phyloP scores from a whole-genome alignment of 2,797 vertebrate species.

The Poecilia velifera region DNA sequence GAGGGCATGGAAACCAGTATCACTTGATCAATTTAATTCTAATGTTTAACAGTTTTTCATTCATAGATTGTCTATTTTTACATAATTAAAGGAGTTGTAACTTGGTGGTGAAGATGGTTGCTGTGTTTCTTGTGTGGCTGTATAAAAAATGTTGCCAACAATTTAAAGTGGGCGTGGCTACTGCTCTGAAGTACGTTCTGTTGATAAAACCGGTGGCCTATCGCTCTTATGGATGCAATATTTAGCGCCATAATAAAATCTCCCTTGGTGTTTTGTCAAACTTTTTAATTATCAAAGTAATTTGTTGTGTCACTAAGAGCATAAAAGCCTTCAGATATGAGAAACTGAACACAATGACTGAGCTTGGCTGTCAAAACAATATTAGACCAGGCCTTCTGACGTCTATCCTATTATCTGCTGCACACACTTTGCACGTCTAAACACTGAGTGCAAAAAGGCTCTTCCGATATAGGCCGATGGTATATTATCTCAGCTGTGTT shows the following conservation, averaged over 20 bases:
- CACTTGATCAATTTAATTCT: background rate
- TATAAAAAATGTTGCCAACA: background rate
- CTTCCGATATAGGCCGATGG: constrained; percentile 8
- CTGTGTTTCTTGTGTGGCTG: background rate
- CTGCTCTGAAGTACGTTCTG: background rate
- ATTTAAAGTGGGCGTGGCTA: background rate
- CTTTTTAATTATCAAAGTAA: background rate
- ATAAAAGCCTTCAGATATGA: constrained; percentile 19
- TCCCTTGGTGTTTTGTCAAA: background rate
- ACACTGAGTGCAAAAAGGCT: constrained; percentile 8
- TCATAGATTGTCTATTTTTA: background rate
- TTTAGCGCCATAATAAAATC: background rate
- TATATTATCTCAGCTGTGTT: constrained; percentile 29
- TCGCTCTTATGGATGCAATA: background rate
- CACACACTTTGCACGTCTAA: background rate
- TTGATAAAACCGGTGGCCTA: background rate
- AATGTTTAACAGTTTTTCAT: background rate
- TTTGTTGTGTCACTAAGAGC: background rate
- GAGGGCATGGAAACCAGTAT: background rate
- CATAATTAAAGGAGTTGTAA: background rate
- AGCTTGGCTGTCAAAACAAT: constrained; percentile 26
- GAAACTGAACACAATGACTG: constrained; percentile 6
- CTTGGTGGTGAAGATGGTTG: background rate
- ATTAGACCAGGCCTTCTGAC: background rate
- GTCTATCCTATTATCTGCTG: constrained; percentile 21